phyloP scores from a whole-genome alignment of 2,113 vertebrate species.

The Nannobrachium achirus region DNA sequence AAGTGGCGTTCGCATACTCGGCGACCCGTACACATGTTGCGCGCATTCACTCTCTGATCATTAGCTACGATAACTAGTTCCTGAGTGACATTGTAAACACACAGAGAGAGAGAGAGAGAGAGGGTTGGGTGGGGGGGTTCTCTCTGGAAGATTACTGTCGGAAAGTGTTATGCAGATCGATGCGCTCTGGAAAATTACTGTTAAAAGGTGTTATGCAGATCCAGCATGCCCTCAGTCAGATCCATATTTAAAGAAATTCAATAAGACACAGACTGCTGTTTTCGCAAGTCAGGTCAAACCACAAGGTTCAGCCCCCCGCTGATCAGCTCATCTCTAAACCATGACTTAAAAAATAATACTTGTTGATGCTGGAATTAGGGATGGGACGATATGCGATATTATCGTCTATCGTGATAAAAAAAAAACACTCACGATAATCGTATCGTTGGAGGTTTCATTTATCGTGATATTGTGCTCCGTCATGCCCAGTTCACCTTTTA shows the following conservation, averaged over 20 bases:
- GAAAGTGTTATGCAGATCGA: conserved; percentile 56
- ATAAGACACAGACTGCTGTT: conserved; percentile 5
- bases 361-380: conserved; percentile 12
- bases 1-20: conserved; percentile 36
- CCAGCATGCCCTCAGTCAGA: too few species aligned
- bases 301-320: not conserved
- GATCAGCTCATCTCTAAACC: not conserved
- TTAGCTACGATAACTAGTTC: conserved; percentile 67
- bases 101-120: conserved; percentile 65
- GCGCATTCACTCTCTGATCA: conserved; percentile 56
- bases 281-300: conserved; percentile 18
- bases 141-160: conserved; percentile 47
- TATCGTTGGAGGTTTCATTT: too few species aligned
- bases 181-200: conserved; percentile 38
- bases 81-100: conserved; percentile 72
- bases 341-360: not conserved
- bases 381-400: not conserved
- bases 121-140: conserved; percentile 32
- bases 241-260: conserved; percentile 7
- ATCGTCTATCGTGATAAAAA: too few species aligned
- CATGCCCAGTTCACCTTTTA: too few species aligned
- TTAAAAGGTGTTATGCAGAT: conserved; percentile 52
- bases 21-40: conserved; percentile 47
- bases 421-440: too few species aligned
- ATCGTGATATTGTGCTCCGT: too few species aligned